phyloP scores from a whole-genome alignment of 1,140 invertebrate species.

The Elysia chlorotica region DNA sequence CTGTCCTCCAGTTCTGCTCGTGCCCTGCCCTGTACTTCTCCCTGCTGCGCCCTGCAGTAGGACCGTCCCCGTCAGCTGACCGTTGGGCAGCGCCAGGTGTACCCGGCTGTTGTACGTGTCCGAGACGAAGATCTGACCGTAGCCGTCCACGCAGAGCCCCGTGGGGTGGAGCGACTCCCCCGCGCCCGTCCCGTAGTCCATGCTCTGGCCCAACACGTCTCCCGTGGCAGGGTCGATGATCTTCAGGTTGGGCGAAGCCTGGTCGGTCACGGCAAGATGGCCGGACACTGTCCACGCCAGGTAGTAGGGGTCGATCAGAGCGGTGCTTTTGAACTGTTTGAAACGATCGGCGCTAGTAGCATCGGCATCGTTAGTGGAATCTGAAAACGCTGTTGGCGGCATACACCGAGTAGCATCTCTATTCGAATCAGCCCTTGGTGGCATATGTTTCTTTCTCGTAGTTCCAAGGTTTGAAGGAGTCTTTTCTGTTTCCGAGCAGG shows the following conservation, averaged over 20 bases:
- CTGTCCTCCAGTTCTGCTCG: not conserved
- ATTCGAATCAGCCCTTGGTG: not conserved
- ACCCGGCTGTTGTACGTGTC: slow-evolving; percentile 55
- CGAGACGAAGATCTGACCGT: slow-evolving; percentile 53
- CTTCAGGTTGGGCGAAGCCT: too few species aligned
- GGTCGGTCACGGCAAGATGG: slow-evolving; percentile 51
- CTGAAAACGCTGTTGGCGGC: too few species aligned
- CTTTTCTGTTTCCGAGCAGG: too few species aligned
- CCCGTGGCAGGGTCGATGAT: too few species aligned
- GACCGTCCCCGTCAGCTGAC: slow-evolving; percentile 2
- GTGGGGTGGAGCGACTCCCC: slow-evolving; percentile 53
- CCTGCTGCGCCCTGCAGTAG: not conserved
- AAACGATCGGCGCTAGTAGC: too few species aligned
- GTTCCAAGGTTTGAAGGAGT: not conserved
- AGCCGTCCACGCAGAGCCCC: slow-evolving; percentile 50
- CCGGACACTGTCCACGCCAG: slow-evolving; percentile 54
- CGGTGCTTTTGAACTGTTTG: slow-evolving; percentile 28
- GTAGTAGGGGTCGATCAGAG: slow-evolving; percentile 40
- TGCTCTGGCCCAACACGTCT: slow-evolving; percentile 36
- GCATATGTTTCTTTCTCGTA: not conserved
- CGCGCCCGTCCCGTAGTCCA: slow-evolving; percentile 44
- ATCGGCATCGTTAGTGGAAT: too few species aligned
- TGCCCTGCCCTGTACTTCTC: not conserved
- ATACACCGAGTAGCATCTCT: too few species aligned
- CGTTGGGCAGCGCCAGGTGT: slow-evolving; percentile 51